A percentile compares a stretch with the other conserved stretches of the same genome.
Evolutionary conservation across 1,140 invertebrate genomes (phyloP).

Genomic region (Ostrea denselamellosa): DNA sequence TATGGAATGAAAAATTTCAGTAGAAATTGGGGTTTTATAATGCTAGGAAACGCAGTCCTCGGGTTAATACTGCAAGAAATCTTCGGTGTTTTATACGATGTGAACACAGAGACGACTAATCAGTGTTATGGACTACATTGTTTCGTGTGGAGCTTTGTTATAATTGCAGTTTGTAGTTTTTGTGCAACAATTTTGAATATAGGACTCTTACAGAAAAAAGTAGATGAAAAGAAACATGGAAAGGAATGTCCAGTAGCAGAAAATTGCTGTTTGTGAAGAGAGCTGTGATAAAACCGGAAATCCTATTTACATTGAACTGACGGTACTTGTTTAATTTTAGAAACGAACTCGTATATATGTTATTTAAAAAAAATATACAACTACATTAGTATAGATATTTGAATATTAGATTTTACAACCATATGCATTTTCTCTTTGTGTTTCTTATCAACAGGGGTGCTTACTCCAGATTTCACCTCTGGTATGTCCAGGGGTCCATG

Average conservation of each 20-base stretch:
- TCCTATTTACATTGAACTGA: too few species aligned
- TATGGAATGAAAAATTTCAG: constrained; percentile 72
- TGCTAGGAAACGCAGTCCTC: constrained; percentile 67
- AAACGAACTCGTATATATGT: too few species aligned
- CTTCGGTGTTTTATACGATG: constrained; percentile 68
- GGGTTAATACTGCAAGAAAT: constrained; percentile 63
- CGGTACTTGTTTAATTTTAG: too few species aligned
- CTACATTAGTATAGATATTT: too few species aligned
- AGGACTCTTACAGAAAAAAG: constrained; percentile 58
- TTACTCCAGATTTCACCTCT: too few species aligned
- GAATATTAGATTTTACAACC: too few species aligned
- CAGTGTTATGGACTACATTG: constrained; percentile 66
- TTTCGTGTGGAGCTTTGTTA: constrained; percentile 66
- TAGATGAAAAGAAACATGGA: constrained; percentile 44
- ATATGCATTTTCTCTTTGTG: too few species aligned
- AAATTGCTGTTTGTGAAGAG: constrained; percentile 8
- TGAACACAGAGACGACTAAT: constrained; percentile 49
- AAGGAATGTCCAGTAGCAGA: constrained; percentile 30
- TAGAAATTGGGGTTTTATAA: constrained; percentile 69
- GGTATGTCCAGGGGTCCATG: too few species aligned
- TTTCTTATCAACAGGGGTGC: too few species aligned
- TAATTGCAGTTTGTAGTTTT: constrained; percentile 62
- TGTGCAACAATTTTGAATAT: constrained; percentile 64
- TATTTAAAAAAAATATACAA: too few species aligned
- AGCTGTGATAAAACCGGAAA: too few species aligned